Conservation (phyloP, 2,113 vertebrate genomes). For the Ondatra zibethicus region DNA sequence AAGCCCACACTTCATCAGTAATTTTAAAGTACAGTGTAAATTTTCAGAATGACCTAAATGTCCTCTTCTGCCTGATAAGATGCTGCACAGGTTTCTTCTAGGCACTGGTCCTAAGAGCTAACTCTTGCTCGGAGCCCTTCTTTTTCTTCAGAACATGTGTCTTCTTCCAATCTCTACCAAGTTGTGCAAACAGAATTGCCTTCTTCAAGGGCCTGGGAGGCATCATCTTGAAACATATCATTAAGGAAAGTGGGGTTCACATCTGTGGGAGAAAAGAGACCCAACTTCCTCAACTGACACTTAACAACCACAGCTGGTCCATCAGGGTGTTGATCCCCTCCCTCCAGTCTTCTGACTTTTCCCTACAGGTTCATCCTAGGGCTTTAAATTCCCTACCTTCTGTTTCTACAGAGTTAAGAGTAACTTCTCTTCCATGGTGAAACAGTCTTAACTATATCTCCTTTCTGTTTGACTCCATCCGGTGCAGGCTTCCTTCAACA, state of each 20-base stretch:
- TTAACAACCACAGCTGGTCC: background rate
- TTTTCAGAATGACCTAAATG: background rate
- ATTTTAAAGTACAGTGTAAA: background rate
- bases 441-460: background rate
- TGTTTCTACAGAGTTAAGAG: background rate
- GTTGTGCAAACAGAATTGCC: background rate
- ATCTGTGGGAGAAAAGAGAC: background rate
- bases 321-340: background rate
- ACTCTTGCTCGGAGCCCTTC: background rate
- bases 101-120: background rate
- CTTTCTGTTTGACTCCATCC: background rate
- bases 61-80: background rate
- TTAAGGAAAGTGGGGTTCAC: background rate
- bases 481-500: background rate
- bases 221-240: background rate
- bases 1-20: background rate
- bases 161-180: background rate
- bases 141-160: background rate
- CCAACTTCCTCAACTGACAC: background rate
- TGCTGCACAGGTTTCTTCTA: background rate
- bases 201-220: background rate
- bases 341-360: background rate
- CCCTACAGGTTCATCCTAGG: background rate
- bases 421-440: accelerated
- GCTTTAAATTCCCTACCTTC: background rate